Conservation (phyloP, 2,797 vertebrate genomes). For the Neosilurus mollespiculum region DNA sequence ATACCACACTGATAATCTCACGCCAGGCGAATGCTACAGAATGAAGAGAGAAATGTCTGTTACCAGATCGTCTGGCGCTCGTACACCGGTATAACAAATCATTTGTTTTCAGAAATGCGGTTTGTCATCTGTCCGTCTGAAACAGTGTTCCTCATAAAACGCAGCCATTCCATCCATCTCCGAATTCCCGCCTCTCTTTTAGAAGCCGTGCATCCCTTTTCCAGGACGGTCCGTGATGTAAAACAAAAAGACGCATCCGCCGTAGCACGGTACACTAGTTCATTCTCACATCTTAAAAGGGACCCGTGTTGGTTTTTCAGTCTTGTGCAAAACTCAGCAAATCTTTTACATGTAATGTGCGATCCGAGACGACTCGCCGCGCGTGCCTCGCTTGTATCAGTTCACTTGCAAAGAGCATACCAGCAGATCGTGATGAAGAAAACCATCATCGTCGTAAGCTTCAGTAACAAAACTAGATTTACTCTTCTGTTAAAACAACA, state of each 20-base stretch:
- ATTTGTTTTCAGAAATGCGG: slow-evolving; percentile 18
- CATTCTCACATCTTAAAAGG: slow-evolving; percentile 35
- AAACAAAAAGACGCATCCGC: slow-evolving; percentile 36
- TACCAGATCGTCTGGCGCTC: slow-evolving; percentile 22
- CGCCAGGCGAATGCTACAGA: slow-evolving; percentile 26
- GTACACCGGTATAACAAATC: neutral
- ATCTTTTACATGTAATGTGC: slow-evolving; percentile 68
- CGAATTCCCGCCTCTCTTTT: slow-evolving; percentile 55
- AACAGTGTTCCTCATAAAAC: slow-evolving; percentile 46
- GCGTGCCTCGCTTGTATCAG: slow-evolving; percentile 60
- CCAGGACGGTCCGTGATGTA: slow-evolving; percentile 58
- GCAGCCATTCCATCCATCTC: slow-evolving; percentile 29
- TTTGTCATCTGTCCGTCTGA: neutral
- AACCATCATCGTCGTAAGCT: slow-evolving; percentile 59
- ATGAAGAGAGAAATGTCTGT: neutral
- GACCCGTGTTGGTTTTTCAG: slow-evolving; percentile 53
- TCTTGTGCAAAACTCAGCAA: slow-evolving; percentile 81
- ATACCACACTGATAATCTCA: slow-evolving; percentile 2
- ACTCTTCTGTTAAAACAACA: slow-evolving; percentile 86
- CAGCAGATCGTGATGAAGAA: slow-evolving; percentile 73
- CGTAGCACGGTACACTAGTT: slow-evolving; percentile 42
- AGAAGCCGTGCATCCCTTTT: slow-evolving; percentile 44
- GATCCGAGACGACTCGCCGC: slow-evolving; percentile 62
- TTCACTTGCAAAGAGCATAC: slow-evolving; percentile 68
- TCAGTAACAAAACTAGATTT: slow-evolving; percentile 82